phyloP scores from a whole-genome alignment of 64 coral and sea anemone genomes.

The Dendronephthya gigantea region DNA sequence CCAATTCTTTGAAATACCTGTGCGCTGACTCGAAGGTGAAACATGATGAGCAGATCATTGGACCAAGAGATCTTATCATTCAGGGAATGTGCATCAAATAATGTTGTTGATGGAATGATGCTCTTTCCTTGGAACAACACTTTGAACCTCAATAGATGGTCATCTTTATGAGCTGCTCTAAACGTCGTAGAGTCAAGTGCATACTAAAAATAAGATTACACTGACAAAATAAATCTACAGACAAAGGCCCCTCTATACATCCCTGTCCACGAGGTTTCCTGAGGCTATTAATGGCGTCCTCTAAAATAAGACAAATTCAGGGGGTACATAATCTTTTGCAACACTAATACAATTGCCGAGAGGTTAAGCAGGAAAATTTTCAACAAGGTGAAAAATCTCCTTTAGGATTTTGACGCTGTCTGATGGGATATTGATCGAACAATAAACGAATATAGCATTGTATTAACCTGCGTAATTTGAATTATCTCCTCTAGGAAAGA shows the following conservation, averaged over 20 bases:
- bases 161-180: neutral
- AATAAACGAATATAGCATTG: neutral
- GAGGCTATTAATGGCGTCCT: too few relatives aligned
- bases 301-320: too few relatives aligned
- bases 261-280: too few relatives aligned
- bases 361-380: too few relatives aligned
- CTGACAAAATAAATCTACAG: too few relatives aligned
- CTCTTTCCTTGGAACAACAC: neutral
- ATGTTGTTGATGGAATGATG: constrained; percentile 26
- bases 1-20: constrained; percentile 36
- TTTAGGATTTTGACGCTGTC: too few relatives aligned
- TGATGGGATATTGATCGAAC: too few relatives aligned
- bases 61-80: constrained; percentile 18
- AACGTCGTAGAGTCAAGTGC: neutral
- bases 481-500: neutral
- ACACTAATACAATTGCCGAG: too few relatives aligned
- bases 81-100: constrained; percentile 22
- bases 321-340: too few relatives aligned
- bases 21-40: constrained; percentile 31
- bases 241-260: too few relatives aligned
- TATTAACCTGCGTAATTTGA: constrained; percentile 8
- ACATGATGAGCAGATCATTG: constrained; percentile 21
- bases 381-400: too few relatives aligned
- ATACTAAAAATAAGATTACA: too few relatives aligned
- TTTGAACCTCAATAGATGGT: neutral